A percentile compares a stretch with the other conserved stretches of the same genome.
phyloP scores from a whole-genome alignment of 2,888 invertebrate species.

The Oscheius sp. region DNA sequence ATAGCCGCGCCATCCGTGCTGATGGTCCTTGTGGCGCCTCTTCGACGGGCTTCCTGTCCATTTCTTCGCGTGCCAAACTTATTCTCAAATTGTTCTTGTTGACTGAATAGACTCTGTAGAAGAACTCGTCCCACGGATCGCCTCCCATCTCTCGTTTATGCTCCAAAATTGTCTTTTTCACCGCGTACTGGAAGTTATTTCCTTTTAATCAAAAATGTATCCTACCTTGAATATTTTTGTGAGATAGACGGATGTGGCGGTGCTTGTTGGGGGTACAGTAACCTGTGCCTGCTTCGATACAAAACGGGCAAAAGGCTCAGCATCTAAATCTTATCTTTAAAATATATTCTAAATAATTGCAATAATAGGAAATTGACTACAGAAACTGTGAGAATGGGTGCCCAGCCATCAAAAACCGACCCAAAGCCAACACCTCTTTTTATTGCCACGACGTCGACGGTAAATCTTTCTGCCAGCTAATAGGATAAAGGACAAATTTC shows the following conservation, averaged over 20 bases:
- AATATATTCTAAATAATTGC: neutral
- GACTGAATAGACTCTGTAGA: slow-evolving; percentile 23
- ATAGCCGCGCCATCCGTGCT: slow-evolving; percentile 15
- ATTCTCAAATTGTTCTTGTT: slow-evolving; percentile 13
- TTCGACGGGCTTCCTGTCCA: neutral
- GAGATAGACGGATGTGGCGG: slow-evolving; percentile 11
- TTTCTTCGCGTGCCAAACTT: slow-evolving; percentile 7
- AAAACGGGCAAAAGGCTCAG: slow-evolving; percentile 8
- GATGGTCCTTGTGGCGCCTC: neutral
- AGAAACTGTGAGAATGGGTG: slow-evolving; percentile 1
- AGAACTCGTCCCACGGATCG: slow-evolving; percentile 37
- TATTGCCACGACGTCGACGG: slow-evolving; percentile 12
- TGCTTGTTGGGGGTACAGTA: neutral
- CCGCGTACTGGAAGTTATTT: slow-evolving; percentile 21
- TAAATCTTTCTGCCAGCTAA: neutral
- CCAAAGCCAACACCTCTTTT: slow-evolving; percentile 23
- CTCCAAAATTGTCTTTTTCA: slow-evolving; percentile 29
- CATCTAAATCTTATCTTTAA: slow-evolving; percentile 9
- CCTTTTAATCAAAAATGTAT: neutral
- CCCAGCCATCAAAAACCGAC: slow-evolving; percentile 20
- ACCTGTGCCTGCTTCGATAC: neutral
- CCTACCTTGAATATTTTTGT: slow-evolving; percentile 26
- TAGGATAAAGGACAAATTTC: neutral
- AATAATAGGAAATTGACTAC: too few species aligned
- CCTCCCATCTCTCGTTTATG: slow-evolving; percentile 22